phyloP scores from a whole-genome alignment of 2,797 vertebrate genomes.

The Sebastes ruberrimus region DNA sequence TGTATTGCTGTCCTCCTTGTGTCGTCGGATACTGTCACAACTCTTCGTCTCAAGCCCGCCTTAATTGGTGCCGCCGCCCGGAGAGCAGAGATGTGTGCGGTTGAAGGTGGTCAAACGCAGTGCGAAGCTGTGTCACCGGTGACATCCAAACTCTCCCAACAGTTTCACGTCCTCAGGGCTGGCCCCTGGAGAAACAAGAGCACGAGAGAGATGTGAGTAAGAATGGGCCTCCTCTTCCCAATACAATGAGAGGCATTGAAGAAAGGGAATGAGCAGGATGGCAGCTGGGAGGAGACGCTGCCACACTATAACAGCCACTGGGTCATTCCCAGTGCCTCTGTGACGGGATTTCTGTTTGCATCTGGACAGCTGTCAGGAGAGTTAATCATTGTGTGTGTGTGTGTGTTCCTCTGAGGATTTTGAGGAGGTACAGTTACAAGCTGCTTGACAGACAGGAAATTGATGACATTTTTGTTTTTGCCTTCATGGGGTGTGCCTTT shows the following conservation, averaged over 20 bases:
- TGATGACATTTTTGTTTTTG: conserved; percentile 25
- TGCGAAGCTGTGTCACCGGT: conserved; percentile 42
- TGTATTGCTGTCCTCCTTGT: conserved; percentile 17
- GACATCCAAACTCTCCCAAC: conserved; percentile 64
- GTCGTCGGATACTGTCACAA: conserved; percentile 27
- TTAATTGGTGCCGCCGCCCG: conserved; percentile 29
- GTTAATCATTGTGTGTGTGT: conserved; percentile 19
- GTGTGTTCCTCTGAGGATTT: conserved; percentile 5
- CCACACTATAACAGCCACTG: conserved; percentile 36
- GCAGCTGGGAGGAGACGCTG: conserved; percentile 66
- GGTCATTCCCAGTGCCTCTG: conserved; percentile 35
- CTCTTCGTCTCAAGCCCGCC: conserved; percentile 50
- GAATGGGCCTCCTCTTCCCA: conserved; percentile 76
- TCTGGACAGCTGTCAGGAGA: conserved; percentile 58
- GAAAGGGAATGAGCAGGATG: conserved; percentile 52
- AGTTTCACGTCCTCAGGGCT: conserved; percentile 66
- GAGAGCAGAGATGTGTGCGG: conserved; percentile 28
- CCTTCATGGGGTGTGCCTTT: background rate
- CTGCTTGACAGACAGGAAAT: conserved; percentile 34
- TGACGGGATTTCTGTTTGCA: conserved; percentile 56
- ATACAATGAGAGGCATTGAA: conserved; percentile 80
- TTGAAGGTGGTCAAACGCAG: conserved; percentile 35
- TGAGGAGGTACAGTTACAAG: conserved; percentile 25
- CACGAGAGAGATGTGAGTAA: conserved; percentile 75
- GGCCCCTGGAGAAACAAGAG: conserved; percentile 78